Evolutionary conservation across 2,797 vertebrate genomes (phyloP).

Genomic region (Arrhamphus sclerolepis): DNA sequence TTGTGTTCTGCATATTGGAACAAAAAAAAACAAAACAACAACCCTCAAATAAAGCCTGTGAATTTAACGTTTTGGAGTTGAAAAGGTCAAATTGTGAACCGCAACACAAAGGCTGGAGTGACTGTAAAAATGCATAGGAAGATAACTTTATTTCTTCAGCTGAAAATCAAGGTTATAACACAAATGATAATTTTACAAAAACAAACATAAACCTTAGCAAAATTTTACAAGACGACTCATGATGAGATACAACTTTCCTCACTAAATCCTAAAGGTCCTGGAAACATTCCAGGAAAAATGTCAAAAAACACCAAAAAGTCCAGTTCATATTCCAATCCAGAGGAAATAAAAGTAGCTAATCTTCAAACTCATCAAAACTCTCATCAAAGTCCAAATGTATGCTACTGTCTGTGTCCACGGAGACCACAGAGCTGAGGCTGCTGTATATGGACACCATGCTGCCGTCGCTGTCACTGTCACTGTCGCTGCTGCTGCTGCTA

Average conservation of each 20-base stretch:
- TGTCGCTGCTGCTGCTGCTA: constrained; percentile 29
- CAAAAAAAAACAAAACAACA: no score
- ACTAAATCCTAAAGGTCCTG: constrained; percentile 1
- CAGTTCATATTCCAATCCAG: background rate
- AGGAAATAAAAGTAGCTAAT: constrained; percentile 26
- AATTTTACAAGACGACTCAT: constrained; percentile 6
- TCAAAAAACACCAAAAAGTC: constrained; percentile 16
- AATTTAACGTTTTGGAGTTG: no score
- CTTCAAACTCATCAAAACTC: constrained; percentile 38
- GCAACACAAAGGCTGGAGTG: background rate
- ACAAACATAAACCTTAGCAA: constrained; percentile 10
- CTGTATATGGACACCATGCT: constrained; percentile 58
- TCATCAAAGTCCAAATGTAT: constrained; percentile 50
- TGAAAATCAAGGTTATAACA: constrained; percentile 48
- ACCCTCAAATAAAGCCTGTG: no score
- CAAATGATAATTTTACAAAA: constrained; percentile 32
- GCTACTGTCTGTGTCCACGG: constrained; percentile 60
- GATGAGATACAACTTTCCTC: constrained; percentile 3
- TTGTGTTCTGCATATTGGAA: no score
- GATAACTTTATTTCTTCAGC: constrained; percentile 60
- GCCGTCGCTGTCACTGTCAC: constrained; percentile 21
- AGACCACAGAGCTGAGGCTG: constrained; percentile 60
- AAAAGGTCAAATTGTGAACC: no score
- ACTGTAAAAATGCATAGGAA: constrained; percentile 35
- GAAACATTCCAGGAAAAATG: constrained; percentile 5